phyloP scores from a whole-genome alignment of 1,140 invertebrate species.

The Drosophila simulans region DNA sequence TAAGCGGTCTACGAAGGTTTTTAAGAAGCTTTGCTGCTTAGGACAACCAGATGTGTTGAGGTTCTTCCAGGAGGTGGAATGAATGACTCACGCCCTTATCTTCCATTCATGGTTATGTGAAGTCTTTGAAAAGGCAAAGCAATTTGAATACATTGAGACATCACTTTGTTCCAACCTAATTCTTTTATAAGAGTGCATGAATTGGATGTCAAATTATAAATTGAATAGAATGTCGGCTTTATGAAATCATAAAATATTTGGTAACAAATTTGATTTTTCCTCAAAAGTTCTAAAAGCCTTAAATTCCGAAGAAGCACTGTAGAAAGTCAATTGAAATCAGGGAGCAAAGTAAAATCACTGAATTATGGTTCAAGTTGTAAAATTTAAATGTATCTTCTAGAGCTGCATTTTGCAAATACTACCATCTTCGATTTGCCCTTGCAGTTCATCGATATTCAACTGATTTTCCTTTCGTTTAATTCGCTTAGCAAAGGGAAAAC shows the following conservation, averaged over 20 bases:
- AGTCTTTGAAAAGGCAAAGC: conserved; percentile 9
- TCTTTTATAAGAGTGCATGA: conserved; percentile 16
- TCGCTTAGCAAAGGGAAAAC: not conserved
- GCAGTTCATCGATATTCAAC: not conserved
- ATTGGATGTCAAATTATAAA: conserved; percentile 6
- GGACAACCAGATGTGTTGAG: conserved; percentile 21
- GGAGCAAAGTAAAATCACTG: too few species aligned
- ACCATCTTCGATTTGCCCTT: not conserved
- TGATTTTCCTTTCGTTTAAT: not conserved
- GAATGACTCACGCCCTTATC: conserved; percentile 19
- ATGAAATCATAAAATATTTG: not conserved
- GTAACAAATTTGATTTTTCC: not conserved
- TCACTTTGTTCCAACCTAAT: conserved; percentile 3
- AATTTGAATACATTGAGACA: conserved; percentile 4
- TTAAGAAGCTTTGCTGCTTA: conserved; percentile 30
- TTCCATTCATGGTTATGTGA: not conserved
- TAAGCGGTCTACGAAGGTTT: conserved; percentile 1
- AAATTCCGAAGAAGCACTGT: not conserved
- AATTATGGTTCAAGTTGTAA: too few species aligned
- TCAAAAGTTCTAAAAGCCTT: not conserved
- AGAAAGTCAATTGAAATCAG: not conserved
- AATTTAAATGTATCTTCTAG: too few species aligned
- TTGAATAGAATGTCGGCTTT: not conserved
- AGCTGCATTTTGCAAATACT: too few species aligned
- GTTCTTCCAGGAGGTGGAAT: conserved; percentile 7